These are phyloP conservation scores for Scomberomorus guttatus DNA, from an alignment of 2,797 vertebrate genomes.

Conservation along the genomic window DNA sequence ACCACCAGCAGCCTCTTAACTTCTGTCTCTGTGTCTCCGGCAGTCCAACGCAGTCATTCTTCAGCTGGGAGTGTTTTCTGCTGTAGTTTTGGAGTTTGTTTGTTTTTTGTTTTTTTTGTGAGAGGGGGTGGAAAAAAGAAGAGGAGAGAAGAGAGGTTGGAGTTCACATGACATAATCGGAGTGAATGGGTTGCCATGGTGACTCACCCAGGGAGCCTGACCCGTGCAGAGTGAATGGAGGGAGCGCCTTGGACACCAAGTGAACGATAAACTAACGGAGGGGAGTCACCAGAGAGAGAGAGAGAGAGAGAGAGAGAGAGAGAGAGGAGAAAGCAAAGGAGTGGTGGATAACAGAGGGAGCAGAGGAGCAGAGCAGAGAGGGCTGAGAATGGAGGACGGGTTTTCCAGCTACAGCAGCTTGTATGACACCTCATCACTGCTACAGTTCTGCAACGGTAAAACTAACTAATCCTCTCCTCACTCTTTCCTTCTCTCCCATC, in stretches of 20 bases:
- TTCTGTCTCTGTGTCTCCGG: conserved; percentile 29
- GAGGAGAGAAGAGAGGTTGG: conserved; percentile 54
- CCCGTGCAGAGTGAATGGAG: conserved; percentile 84
- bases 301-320: conserved; percentile 50
- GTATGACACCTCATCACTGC: conserved; percentile 97
- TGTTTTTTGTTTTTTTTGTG: conserved; percentile 2
- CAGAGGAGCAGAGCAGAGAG: conserved; percentile 60
- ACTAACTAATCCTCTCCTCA: conserved; percentile 53
- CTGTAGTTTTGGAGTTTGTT: conserved; percentile 60
- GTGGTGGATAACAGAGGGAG: conserved; percentile 57
- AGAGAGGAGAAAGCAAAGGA: conserved; percentile 36
- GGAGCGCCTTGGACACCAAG: conserved; percentile 73
- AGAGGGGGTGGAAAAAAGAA: conserved; percentile 30
- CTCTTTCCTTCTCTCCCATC: conserved; percentile 15
- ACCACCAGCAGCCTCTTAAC: conserved; percentile 60
- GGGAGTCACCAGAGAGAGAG: conserved; percentile 77
- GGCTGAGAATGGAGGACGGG: conserved; percentile 95
- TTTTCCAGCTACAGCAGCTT: conserved; percentile 97
- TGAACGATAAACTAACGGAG: conserved; percentile 80
- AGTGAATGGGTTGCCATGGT: conserved; percentile 93
- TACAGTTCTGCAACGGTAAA: conserved; percentile 98
- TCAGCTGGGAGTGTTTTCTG: conserved; percentile 46
- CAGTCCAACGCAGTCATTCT: conserved; percentile 48
- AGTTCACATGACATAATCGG: conserved; percentile 81
- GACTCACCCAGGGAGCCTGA: conserved; percentile 89